These are phyloP conservation scores for Argya squamiceps DNA, from an alignment of 2,797 vertebrate species.

Conservation along the genomic window DNA sequence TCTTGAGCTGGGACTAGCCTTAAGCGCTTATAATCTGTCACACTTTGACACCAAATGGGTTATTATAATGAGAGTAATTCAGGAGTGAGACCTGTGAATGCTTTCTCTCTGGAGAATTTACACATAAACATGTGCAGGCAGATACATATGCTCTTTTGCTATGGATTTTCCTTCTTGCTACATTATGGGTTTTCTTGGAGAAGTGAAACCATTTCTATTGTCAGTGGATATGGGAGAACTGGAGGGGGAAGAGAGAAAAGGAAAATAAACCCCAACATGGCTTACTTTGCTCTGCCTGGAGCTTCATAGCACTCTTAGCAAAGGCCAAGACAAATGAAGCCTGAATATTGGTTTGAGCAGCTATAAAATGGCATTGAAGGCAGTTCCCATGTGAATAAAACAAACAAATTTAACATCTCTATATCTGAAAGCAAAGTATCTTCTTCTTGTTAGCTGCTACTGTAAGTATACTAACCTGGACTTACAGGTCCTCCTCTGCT, in stretches of 20 bases:
- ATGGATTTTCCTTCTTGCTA: not conserved
- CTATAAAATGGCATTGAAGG: not conserved
- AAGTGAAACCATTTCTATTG: not conserved
- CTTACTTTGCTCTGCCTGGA: not conserved
- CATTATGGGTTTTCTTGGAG: constrained; percentile 4
- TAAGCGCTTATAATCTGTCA: constrained; percentile 62
- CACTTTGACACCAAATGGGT: constrained; percentile 53
- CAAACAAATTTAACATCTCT: not conserved
- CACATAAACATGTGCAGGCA: constrained; percentile 22
- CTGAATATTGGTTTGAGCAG: not conserved
- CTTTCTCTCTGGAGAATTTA: constrained; percentile 31
- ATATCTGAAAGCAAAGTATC: not conserved
- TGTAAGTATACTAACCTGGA: not conserved
- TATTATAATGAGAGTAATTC: constrained; percentile 64
- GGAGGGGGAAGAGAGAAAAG: not conserved
- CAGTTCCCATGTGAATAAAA: not conserved
- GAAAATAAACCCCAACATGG: not conserved
- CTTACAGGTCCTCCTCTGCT: not conserved
- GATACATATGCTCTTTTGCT: constrained; percentile 43
- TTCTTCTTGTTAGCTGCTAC: not conserved
- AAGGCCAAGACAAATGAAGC: not conserved
- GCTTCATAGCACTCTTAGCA: not conserved
- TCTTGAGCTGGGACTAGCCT: constrained; percentile 46
- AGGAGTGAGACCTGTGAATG: constrained; percentile 18
- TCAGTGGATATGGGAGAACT: not conserved